Percentiles rank a stretch among this genome's conserved stretches.
Evolutionary conservation across 2,113 vertebrate genomes (phyloP).

Genomic region (Oceanites oceanicus): DNA sequence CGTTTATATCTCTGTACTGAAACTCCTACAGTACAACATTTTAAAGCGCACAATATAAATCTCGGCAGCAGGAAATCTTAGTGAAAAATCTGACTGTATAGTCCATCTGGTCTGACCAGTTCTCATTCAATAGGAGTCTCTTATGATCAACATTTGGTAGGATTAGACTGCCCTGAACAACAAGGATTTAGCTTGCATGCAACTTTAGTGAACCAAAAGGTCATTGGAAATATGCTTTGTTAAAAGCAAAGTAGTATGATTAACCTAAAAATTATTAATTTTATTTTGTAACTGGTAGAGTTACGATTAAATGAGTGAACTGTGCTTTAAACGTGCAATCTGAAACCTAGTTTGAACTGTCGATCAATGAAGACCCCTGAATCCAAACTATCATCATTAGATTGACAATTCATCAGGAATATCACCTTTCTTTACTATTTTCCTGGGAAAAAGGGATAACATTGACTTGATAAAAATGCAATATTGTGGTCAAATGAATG

Average conservation of each 20-base stretch:
- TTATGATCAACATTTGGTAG: conserved; percentile 61
- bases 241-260: conserved; percentile 61
- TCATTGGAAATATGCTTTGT: conserved; percentile 16
- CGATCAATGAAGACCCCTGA: background rate
- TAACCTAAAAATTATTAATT: conserved; percentile 43
- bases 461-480: background rate
- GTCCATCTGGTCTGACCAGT: conserved; percentile 45
- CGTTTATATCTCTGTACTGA: background rate
- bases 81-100: conserved; percentile 46
- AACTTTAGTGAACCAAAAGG: conserved; percentile 44
- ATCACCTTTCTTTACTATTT: background rate
- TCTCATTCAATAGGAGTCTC: conserved; percentile 55
- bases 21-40: background rate
- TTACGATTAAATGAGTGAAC: background rate
- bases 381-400: background rate
- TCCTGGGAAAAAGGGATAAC: background rate
- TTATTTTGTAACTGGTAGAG: background rate
- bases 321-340: background rate
- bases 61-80: background rate
- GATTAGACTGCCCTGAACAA: conserved; percentile 37
- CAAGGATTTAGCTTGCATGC: conserved; percentile 52
- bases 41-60: background rate
- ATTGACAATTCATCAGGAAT: background rate
- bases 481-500: background rate
- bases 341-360: background rate